Percentiles rank a stretch among this genome's conserved stretches.
Evolutionary conservation across 2,113 vertebrate species (phyloP).

Genomic region (Anguilla japonica): DNA sequence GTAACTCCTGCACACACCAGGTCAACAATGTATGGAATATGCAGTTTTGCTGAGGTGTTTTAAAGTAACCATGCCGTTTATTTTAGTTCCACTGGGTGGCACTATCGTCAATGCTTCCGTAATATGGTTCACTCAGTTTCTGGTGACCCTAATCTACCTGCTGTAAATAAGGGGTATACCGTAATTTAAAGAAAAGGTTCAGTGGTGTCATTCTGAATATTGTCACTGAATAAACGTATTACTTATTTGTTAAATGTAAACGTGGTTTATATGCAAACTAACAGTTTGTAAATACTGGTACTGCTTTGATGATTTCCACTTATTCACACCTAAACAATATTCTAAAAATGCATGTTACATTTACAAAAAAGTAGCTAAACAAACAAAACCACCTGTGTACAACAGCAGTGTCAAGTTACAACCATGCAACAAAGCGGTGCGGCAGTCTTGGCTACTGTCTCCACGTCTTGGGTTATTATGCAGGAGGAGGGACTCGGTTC

Average conservation of each 20-base stretch:
- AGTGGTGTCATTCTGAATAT: neutral
- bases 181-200: neutral
- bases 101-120: neutral
- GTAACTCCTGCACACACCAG: neutral
- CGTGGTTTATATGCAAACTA: neutral
- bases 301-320: no score
- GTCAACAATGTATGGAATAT: neutral
- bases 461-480: conserved; percentile 10
- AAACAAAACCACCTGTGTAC: neutral
- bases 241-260: neutral
- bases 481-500: conserved; percentile 55
- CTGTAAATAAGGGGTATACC: neutral
- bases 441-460: neutral
- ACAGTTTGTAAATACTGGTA: no score
- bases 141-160: neutral
- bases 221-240: neutral
- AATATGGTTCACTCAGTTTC: neutral
- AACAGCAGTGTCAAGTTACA: neutral
- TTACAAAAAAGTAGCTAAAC: neutral
- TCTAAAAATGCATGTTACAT: neutral
- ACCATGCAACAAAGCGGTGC: neutral
- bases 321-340: no score
- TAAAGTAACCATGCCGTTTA: neutral
- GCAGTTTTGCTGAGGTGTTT: neutral
- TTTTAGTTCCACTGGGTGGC: conserved; percentile 9